Evolutionary conservation across 2,113 vertebrate species (phyloP), one percentile per base, ranked within the genome.

Genomic region (Prionailurus bengalensis): DNA sequence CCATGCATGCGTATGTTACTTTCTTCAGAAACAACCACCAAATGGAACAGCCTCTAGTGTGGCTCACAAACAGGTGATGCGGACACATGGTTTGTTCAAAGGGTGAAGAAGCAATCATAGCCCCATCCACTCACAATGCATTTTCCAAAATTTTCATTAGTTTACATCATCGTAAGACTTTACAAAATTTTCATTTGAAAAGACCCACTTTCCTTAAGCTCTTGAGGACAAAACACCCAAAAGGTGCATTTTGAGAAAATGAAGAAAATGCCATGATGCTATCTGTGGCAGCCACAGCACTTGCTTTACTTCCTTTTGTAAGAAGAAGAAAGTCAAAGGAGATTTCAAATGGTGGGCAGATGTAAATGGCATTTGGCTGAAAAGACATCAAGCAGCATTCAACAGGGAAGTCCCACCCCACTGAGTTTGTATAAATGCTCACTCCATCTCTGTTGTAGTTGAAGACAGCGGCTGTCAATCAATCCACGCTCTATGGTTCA

Each of bases 401-500:
- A 91, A 61, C 33, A 16, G 82, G 84, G 86, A 87, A 89, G 97
- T 89, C 97, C 97, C 78, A 80, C 73, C 95, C 96, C 92, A 91
- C 92, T 86, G 95, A 65, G 96, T 39, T 91, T 76, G 45, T 90
- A n/a, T 86, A 90, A 89, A 88, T 39, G 25, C 76, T 92, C 73
- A 74, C 92, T 97, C 95, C 81, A 82, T 88, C 87, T 88, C 96
- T 65, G 90, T 53, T 88, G 95, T 58, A 92, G 76, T 16, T 31
- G 58, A 70, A 95, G 97, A 89, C 94, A 70, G 94, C 36, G 0
- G 68, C 96, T 98, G 97, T 94, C 98, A 86, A 96, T 97, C 97
- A 95, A 61, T 87, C 45, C 85, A 31, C 2, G 36, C 84, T 89
- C 66, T 5, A 76, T 33, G 65, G 91, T 61, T 93, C 58, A 96